Conservation (phyloP, 2,797 vertebrate species). For the Tolypeutes matacus region DNA sequence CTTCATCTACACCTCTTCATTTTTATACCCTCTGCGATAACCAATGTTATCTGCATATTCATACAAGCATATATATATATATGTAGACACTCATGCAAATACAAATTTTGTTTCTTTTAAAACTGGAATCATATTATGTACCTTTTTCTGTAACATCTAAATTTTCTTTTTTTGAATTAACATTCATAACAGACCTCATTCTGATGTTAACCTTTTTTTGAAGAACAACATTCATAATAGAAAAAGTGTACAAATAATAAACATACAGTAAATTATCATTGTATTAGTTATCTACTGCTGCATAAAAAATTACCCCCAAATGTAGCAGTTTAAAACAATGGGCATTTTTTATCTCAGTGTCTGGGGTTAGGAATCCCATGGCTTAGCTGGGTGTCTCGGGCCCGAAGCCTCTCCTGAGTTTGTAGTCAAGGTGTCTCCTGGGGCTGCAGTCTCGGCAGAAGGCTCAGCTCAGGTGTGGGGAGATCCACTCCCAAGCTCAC, state of each 20-base stretch:
- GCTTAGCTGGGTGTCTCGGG: not conserved
- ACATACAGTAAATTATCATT: not conserved
- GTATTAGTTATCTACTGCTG: not conserved
- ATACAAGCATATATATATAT: not conserved
- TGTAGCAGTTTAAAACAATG: not conserved
- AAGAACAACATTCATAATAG: slow-evolving; percentile 2
- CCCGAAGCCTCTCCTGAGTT: not conserved
- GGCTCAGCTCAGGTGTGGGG: accelerated
- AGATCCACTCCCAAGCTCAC: not conserved
- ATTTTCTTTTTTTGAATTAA: slow-evolving; percentile 17
- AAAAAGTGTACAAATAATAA: slow-evolving; percentile 10
- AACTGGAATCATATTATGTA: not conserved
- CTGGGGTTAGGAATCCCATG: not conserved
- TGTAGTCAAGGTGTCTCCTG: not conserved
- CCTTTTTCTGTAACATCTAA: slow-evolving; percentile 6
- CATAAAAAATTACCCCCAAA: not conserved
- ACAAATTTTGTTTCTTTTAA: slow-evolving; percentile 39
- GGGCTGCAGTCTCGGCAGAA: not conserved
- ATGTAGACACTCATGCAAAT: not conserved
- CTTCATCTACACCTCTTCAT: not conserved
- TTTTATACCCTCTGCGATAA: not conserved
- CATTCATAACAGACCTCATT: not conserved
- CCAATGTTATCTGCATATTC: not conserved
- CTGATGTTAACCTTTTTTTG: not conserved
- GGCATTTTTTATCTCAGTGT: not conserved